These are phyloP conservation scores for Drosophila fulvimacula DNA, from an alignment of 2,888 invertebrate species.

Conservation along the genomic window DNA sequence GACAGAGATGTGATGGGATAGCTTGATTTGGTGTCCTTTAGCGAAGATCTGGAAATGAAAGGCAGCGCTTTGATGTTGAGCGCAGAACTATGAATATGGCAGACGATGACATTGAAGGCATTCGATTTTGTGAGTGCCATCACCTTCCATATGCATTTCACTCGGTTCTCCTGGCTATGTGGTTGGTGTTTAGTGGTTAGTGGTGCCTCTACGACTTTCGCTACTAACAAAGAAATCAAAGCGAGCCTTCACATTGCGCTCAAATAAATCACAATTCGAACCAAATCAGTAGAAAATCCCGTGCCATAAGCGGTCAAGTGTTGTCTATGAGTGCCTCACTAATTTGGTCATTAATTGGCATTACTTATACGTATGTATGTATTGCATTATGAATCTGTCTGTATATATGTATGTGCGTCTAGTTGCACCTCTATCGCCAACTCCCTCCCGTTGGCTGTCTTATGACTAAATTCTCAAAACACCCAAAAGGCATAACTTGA, in stretches of 20 bases:
- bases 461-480: constrained; percentile 68
- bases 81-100: constrained; percentile 67
- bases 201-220: constrained; percentile 58
- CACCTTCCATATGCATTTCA: constrained; percentile 65
- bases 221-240: constrained; percentile 77
- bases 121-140: constrained; percentile 62
- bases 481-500: constrained; percentile 78
- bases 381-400: constrained; percentile 3
- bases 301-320: constrained; percentile 76
- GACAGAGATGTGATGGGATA: constrained; percentile 63
- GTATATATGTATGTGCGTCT: constrained; percentile 15
- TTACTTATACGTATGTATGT: constrained; percentile 58
- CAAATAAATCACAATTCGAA: constrained; percentile 78
- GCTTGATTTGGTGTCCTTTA: constrained; percentile 74
- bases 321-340: constrained; percentile 78
- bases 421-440: constrained; percentile 17
- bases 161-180: constrained; percentile 56
- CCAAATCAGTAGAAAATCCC: constrained; percentile 81
- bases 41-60: constrained; percentile 61
- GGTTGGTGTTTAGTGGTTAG: constrained; percentile 1
- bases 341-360: constrained; percentile 81
- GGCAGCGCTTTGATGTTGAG: constrained; percentile 71
- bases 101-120: constrained; percentile 55
- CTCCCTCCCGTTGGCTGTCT: constrained; percentile 21
- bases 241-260: constrained; percentile 72